Base-by-base conservation (phyloP, 2,888 invertebrate species). In the Chesias legatella region DNA sequence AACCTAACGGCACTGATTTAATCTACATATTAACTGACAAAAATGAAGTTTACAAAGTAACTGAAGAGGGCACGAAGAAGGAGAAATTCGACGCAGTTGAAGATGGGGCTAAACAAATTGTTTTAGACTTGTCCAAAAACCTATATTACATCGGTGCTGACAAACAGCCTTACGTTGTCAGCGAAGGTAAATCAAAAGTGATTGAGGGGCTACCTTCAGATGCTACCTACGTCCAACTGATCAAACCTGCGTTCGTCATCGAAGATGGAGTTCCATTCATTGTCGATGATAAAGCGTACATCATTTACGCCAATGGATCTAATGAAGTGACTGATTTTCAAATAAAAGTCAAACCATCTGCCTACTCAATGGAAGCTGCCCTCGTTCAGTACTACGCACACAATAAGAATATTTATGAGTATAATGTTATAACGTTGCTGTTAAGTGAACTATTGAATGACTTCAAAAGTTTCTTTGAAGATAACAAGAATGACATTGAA, bases 391-490 rank as follows among this genome's bases (percentile, higher is more conserved):
- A 73, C 44, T 78, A 61, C 8, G 81, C 58, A 4, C 63, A 72
- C 26, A 56, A 82, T 7, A 81, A 83, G 43, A 75, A 70, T 3
- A 74, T 85, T 20, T 85, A 84, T 33, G 67, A 77, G 46, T 81
- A 73, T 53, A 77, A 82, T 30, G 4, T 82, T 0, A 9, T 69
- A 0, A 13, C 13, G 0, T 7, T 74, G 0, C 3, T 74, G 0
- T 4, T 63, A 0, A 41, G 53, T 1, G 56, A 53, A 1, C 0
- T 60, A 1, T 3, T 73, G 0, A 35, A 60, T 0, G 64, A 68
- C 0, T 8, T 81, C 0, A 67, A 59, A 11, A 10, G 30, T 0
- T 73, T 49, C 48, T 55, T 81, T 0, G 37, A 54, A 0, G 51
- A 55, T 1, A 68, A 70, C 11, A 20, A 58, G 3, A 49, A 57